Evolutionary conservation across 1,140 invertebrate genomes (phyloP).

Genomic region (Phymorhynchus buccinoides): DNA sequence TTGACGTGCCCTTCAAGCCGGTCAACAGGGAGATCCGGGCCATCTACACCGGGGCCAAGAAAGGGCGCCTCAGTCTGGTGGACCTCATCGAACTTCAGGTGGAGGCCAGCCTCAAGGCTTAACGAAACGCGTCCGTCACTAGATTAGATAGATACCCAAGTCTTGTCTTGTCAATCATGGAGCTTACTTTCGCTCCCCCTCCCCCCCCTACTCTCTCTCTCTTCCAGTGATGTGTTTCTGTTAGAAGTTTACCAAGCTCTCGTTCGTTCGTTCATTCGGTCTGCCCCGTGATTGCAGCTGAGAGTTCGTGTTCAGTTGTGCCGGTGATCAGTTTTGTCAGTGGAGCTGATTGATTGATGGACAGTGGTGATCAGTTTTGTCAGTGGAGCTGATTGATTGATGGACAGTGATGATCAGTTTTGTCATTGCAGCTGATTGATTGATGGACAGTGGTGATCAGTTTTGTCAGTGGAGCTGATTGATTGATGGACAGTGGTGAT

Average conservation of each 20-base stretch:
- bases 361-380: no score
- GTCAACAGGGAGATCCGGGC: conserved; percentile 37
- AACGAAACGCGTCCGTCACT: not conserved
- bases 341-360: no score
- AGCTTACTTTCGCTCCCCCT: not conserved
- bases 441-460: no score
- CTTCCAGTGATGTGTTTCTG: not conserved
- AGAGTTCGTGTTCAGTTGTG: not conserved
- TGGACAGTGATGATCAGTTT: no score
- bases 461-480: no score
- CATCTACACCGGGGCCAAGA: conserved; percentile 34
- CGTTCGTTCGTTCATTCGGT: not conserved
- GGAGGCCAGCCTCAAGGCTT: conserved; percentile 44
- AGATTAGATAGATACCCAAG: not conserved
- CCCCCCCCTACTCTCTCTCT: no score
- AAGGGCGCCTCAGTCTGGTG: conserved; percentile 40
- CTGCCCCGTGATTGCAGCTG: not conserved
- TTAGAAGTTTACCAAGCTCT: not conserved
- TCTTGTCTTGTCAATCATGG: not conserved
- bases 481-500: no score
- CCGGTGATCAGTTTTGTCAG: not conserved
- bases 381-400: no score
- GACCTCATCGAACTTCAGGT: conserved; percentile 47
- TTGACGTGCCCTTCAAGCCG: conserved; percentile 43
- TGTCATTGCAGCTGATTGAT: no score